Percentiles rank a stretch among this genome's conserved stretches.
Evolutionary conservation across 53 echinoderm and acorn worm species (phyloP).

Genomic region (Hippasteria phrygiana): DNA sequence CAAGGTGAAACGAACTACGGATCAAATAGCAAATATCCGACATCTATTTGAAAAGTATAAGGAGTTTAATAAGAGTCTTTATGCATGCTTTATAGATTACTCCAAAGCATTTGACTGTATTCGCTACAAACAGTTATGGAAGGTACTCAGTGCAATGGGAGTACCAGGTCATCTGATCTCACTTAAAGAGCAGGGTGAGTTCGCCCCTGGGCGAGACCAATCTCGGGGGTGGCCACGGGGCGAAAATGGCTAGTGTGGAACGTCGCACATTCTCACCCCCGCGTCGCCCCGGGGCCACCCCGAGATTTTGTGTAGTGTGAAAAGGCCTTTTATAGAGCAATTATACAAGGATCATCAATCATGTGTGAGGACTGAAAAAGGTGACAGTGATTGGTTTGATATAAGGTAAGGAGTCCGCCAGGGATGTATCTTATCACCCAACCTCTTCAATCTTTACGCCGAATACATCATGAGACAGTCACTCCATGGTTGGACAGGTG

Average conservation of each 20-base stretch:
- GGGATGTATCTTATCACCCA: slow-evolving; percentile 63
- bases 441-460: slow-evolving; percentile 43
- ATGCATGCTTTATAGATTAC: slow-evolving; percentile 65
- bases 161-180: slow-evolving; percentile 16
- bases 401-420: slow-evolving; percentile 53
- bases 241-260: too few relatives aligned
- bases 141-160: slow-evolving; percentile 10
- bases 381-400: slow-evolving; percentile 44
- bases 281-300: too few relatives aligned
- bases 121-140: not conserved
- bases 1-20: slow-evolving; percentile 37
- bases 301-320: too few relatives aligned
- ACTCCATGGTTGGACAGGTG: not conserved
- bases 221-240: too few relatives aligned
- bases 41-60: slow-evolving; percentile 41
- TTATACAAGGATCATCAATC: slow-evolving; percentile 18
- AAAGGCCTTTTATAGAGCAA: too few relatives aligned
- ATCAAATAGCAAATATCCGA: slow-evolving; percentile 37
- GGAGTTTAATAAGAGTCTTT: not conserved
- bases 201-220: too few relatives aligned
- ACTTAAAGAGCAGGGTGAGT: not conserved
- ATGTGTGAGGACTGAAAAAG: slow-evolving; percentile 10
- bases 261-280: too few relatives aligned
- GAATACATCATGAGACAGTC: slow-evolving; percentile 53
- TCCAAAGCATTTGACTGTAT: slow-evolving; percentile 44